Conservation (phyloP, 1,140 invertebrate genomes). For the Diabrotica virgifera region DNA sequence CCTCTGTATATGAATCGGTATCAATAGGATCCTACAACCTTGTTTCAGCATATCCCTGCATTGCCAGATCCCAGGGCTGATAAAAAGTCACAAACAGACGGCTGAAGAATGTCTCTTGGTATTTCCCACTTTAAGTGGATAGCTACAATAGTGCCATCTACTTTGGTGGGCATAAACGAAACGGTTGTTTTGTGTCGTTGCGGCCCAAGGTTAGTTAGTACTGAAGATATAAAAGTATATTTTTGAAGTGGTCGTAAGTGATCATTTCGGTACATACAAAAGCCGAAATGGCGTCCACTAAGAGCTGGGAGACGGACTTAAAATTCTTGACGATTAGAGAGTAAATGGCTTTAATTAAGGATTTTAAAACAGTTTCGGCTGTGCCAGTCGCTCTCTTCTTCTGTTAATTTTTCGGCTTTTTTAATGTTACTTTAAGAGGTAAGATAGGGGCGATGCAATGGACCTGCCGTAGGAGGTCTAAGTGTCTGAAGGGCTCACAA, state of each 20-base stretch:
- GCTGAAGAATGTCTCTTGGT: no score
- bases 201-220: constrained; percentile 78
- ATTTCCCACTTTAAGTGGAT: no score
- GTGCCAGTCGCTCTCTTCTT: constrained; percentile 98
- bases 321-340: constrained; percentile 93
- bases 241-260: constrained; percentile 84
- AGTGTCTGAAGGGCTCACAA: no score
- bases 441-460: no score
- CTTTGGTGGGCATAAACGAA: no score
- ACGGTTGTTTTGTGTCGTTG: constrained; percentile 74
- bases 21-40: no score
- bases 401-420: constrained; percentile 60
- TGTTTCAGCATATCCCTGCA: no score
- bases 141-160: no score
- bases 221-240: constrained; percentile 80
- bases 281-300: constrained; percentile 95
- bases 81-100: no score
- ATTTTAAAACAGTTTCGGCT: constrained; percentile 92
- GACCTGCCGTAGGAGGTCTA: no score
- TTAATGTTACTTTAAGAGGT: constrained; percentile 23
- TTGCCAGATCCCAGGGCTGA: no score
- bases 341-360: constrained; percentile 84
- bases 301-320: constrained; percentile 85
- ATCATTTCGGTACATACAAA: constrained; percentile 99
- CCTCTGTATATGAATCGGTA: no score